phyloP scores from a whole-genome alignment of 2,888 invertebrate genomes.

The Limenitis camilla region DNA sequence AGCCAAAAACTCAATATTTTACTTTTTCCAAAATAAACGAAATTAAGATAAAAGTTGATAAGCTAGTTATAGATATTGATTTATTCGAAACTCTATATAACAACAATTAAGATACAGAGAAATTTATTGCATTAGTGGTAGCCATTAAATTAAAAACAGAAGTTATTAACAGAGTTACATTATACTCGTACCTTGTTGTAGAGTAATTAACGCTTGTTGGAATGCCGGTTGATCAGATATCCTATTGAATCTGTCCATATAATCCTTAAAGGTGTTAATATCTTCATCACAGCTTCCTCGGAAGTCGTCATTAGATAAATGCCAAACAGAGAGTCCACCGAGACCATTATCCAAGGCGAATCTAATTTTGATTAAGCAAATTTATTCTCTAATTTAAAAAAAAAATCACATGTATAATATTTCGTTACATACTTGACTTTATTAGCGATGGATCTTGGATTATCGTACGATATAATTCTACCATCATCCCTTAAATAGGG shows the following conservation, averaged over 20 bases:
- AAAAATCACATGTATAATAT: neutral
- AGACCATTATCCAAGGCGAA: constrained; percentile 64
- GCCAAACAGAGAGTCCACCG: constrained; percentile 91
- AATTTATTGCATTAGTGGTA: no score
- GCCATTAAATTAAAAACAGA: no score
- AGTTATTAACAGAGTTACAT: neutral
- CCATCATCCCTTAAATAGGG: constrained; percentile 77
- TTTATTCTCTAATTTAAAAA: no score
- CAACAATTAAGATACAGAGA: no score
- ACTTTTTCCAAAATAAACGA: no score
- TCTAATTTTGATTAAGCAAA: no score
- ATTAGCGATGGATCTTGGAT: constrained; percentile 80
- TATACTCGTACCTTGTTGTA: constrained; percentile 52
- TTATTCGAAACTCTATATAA: no score
- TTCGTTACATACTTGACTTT: constrained; percentile 77
- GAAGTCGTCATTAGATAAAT: constrained; percentile 92
- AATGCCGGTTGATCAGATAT: constrained; percentile 45
- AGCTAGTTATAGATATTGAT: no score
- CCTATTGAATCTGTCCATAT: constrained; percentile 41
- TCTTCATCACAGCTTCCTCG: constrained; percentile 77
- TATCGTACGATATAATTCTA: constrained; percentile 83
- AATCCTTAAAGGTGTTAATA: constrained; percentile 66
- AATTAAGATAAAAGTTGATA: no score
- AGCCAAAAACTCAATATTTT: no score
- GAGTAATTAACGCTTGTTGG: constrained; percentile 43